Evolutionary conservation across 92 coral and sea anemone species (phyloP).

Genomic region (Porites lobata): DNA sequence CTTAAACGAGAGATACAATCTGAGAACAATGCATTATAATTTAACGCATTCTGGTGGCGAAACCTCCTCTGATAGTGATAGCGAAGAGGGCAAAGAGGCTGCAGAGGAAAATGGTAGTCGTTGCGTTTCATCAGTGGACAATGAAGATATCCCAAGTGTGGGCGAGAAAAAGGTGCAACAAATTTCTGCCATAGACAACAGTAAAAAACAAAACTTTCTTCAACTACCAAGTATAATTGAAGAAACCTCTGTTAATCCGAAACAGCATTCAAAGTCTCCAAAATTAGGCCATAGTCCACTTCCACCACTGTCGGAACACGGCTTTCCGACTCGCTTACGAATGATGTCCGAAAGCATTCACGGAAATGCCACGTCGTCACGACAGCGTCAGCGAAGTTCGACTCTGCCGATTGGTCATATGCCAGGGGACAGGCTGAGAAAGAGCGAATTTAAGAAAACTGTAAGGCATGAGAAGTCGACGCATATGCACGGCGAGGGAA

Average conservation of each 20-base stretch:
- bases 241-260: conserved; percentile 20
- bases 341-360: conserved; percentile 18
- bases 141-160: conserved; percentile 11
- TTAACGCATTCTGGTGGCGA: conserved; percentile 46
- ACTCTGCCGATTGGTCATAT: conserved; percentile 42
- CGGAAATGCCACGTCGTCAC: conserved; percentile 13
- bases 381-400: conserved; percentile 58
- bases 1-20: conserved; percentile 66
- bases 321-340: conserved; percentile 48
- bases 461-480: conserved; percentile 34
- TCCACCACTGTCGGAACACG: conserved; percentile 46
- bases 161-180: conserved; percentile 22
- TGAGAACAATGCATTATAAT: conserved; percentile 60
- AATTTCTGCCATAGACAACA: background rate
- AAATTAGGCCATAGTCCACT: conserved; percentile 43
- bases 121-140: background rate
- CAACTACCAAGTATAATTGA: conserved; percentile 65
- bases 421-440: conserved; percentile 45
- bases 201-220: conserved; percentile 33
- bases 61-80: conserved; percentile 13
- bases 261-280: conserved; percentile 27
- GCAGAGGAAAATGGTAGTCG: background rate
- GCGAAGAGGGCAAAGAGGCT: background rate
- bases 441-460: conserved; percentile 23
- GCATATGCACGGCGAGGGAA: conserved; percentile 17